phyloP scores from a whole-genome alignment of 37 sponge, comb jelly and placozoan species.

The Oscarella lobularis region DNA sequence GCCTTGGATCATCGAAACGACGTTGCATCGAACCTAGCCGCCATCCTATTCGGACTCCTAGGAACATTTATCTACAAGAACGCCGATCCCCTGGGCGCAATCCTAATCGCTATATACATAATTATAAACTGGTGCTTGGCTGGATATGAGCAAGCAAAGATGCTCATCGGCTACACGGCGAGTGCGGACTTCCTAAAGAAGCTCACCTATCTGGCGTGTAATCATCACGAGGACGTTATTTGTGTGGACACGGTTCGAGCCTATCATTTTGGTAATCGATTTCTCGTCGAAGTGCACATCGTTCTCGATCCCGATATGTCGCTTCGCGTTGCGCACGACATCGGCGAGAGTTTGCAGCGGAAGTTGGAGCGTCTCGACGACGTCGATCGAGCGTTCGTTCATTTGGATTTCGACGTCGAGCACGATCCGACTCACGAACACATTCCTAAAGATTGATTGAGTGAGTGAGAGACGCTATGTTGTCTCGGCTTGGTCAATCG shows the following conservation, averaged over 20 bases:
- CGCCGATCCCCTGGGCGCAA: constrained; percentile 30
- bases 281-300: constrained; percentile 40
- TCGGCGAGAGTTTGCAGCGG: constrained; percentile 37
- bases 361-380: constrained; percentile 27
- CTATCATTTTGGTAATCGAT: constrained; percentile 34
- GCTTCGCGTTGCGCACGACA: constrained; percentile 32
- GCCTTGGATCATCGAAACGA: constrained; percentile 43
- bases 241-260: constrained; percentile 39
- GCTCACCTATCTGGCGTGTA: constrained; percentile 17
- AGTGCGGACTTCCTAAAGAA: constrained; percentile 20
- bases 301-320: constrained; percentile 18
- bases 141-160: constrained; percentile 27
- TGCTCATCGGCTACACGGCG: constrained; percentile 31
- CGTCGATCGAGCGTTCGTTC: constrained; percentile 51
- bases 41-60: constrained; percentile 33
- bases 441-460: neutral
- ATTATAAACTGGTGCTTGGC: constrained; percentile 38
- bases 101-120: constrained; percentile 33
- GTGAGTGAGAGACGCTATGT: no score
- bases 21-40: constrained; percentile 18
- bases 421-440: constrained; percentile 35
- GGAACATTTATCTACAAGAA: constrained; percentile 26
- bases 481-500: no score
- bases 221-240: constrained; percentile 19
- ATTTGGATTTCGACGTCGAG: constrained; percentile 29